Base-by-base conservation (phyloP, 2,113 vertebrate genomes). In the Dipodomys spectabilis region DNA sequence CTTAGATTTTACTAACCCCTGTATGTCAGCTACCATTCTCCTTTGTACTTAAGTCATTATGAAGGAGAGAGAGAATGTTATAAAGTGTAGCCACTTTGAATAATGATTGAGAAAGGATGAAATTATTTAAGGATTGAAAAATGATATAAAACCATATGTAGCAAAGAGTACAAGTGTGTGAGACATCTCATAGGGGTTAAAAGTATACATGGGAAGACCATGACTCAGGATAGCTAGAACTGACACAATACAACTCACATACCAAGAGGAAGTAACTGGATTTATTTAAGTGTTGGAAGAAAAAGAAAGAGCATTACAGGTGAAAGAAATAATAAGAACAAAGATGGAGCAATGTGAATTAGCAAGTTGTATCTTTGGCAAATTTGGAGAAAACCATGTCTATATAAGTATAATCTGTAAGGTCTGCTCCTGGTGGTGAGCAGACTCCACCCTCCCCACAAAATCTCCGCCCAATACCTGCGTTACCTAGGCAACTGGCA, bases 331-430 rank as follows among this genome's bases (percentile, higher is more conserved):
- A 92, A 75, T 22, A 67, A 32, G 71, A 84, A 49, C 13, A 28
- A 72, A 88, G 72, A 86, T 30, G 87, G 65, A 93, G 62, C 74
- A 91, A 89, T 20, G 62, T 80, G 39, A 93, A 75, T 60, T 74
- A 94, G 23, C 25, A 91, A 35, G 71, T 72, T 86, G 30, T 22
- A 65, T 67, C 88, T 88, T 11, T 80, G 60, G 39, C 35, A 81
- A 88, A 93, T 78, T n/a, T 87, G 75, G 23, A 90, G 64, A 94
- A 92, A 91, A 71, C 15, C 30, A 57, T 77, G 3, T 81, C 27
- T 60, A 85, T 39, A 39, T 39, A 39, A 39, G 39, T 39, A 39
- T 39, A 39, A 39, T 39, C 39, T 39, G 39, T 39, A 39, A 39
- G 39, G 39, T 39, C 39, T 39, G 39, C 39, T 39, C 39, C 39